phyloP scores from a whole-genome alignment of 1,140 invertebrate species.

The Trachymyrmex septentrionalis region DNA sequence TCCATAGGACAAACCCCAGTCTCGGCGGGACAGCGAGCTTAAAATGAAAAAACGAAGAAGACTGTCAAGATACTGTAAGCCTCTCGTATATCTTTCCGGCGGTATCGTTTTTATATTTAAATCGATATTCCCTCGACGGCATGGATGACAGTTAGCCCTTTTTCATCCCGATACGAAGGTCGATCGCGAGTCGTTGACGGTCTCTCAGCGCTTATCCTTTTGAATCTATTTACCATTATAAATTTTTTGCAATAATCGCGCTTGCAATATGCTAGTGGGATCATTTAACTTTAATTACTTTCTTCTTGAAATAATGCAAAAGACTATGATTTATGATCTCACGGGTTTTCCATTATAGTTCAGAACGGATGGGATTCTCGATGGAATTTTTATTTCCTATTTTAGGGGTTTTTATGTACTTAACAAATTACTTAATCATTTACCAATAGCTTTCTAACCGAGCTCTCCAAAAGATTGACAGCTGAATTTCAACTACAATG shows the following conservation, averaged over 20 bases:
- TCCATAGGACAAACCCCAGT: conserved; percentile 19
- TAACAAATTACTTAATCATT: conserved; percentile 28
- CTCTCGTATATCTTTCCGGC: conserved; percentile 39
- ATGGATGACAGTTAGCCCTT: conserved; percentile 4
- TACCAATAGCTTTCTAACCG: not conserved
- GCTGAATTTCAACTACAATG: not conserved
- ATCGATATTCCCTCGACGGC: conserved; percentile 64
- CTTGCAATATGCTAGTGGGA: not conserved
- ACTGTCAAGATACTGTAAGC: conserved; percentile 53
- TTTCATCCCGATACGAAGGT: conserved; percentile 31
- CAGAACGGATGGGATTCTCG: not conserved
- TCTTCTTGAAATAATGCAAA: not conserved
- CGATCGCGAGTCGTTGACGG: conserved; percentile 26
- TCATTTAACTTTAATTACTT: conserved; percentile 43
- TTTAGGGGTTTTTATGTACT: conserved; percentile 5
- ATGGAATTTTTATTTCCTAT: conserved; percentile 15
- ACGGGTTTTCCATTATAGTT: conserved; percentile 14
- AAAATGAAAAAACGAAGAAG: conserved; percentile 61
- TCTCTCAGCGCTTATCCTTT: not conserved
- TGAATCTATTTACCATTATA: conserved; percentile 32
- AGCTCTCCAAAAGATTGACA: conserved; percentile 4
- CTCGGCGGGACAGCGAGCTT: conserved; percentile 21
- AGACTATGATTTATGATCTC: conserved; percentile 26
- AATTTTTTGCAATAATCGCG: conserved; percentile 10
- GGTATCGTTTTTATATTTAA: conserved; percentile 61